Evolutionary conservation across 2,888 invertebrate genomes (phyloP), one percentile per base, ranked within the genome.

Genomic region (Crioceris asparagi): DNA sequence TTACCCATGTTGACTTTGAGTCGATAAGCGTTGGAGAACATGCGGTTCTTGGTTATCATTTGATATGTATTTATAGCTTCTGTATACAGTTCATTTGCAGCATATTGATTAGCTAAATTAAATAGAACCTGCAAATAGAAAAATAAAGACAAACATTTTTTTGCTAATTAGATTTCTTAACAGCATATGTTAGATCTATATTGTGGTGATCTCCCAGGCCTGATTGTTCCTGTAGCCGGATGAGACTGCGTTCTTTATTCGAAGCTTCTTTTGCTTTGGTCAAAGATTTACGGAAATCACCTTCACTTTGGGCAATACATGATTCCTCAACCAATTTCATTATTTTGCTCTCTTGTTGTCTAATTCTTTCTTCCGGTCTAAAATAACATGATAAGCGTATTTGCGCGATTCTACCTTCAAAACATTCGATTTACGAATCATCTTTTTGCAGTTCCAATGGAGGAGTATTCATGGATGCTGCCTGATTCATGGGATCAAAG

Each of bases 1-100:
- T 97, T 97, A 2, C 96, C 97, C 84, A 98, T 96, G 62, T 98
- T 98, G 1, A 97, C 82, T 71, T 93, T 92, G 6, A 96, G 68
- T 43, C 93, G 77, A 54, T 92, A 87, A 25, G 92, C 90, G 60
- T 94, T 93, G 31, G 81, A 83, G 61, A 96, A 94, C 71, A 91
- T 79, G 61, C 90, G 83, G 60, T 96, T 96, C 54, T 87, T 82
- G 4, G 90, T 90, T 52, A 97, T 88, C 43, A 90, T 77, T 61
- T 91, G 88, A 65, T 94, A 97, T 0, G 94, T 94, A 54, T 91
- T 93, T 34, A 98, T 69, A 0, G 98, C 93, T 66, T 98, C 98
- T 8, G 87, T 83, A 56, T 85, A 88, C 80, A 97, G 83, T 58
- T 93, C 93, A 62, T 91, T 96, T 33, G 83, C 76, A 8, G 87